These are phyloP conservation scores for Scatophagus argus DNA, from an alignment of 2,113 vertebrate genomes.

Conservation along the genomic window DNA sequence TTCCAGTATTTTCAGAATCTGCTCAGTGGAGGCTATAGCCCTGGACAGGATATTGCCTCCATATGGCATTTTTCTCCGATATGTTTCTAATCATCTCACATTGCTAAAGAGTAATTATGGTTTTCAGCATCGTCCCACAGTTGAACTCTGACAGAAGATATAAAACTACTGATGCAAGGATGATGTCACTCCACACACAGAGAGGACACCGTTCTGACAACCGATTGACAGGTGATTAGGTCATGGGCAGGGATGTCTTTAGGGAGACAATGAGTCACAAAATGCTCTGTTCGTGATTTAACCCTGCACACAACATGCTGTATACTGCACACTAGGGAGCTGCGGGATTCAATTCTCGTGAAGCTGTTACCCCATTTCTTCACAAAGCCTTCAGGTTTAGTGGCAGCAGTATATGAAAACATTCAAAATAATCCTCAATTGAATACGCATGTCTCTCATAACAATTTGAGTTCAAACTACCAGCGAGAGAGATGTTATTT, in stretches of 20 bases:
- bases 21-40: constrained; percentile 20
- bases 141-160: constrained; percentile 45
- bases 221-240: neutral
- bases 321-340: constrained; percentile 21
- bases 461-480: constrained; percentile 73
- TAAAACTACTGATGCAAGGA: constrained; percentile 33
- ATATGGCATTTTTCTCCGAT: constrained; percentile 59
- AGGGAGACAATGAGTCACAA: constrained; percentile 3
- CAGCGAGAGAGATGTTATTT: constrained; percentile 75
- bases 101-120: constrained; percentile 57
- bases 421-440: constrained; percentile 69
- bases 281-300: constrained; percentile 21
- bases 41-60: constrained; percentile 66
- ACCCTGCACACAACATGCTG: constrained; percentile 9
- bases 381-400: constrained; percentile 58
- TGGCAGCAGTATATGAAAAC: constrained; percentile 66
- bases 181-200: constrained; percentile 46
- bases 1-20: constrained; percentile 41
- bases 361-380: constrained; percentile 37
- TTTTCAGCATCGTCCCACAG: constrained; percentile 45
- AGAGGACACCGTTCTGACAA: neutral
- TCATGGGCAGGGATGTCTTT: neutral
- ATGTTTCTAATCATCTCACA: constrained; percentile 68
- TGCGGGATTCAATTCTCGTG: constrained; percentile 28
- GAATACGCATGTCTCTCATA: constrained; percentile 63